A percentile compares a stretch with the other conserved stretches of the same genome.
phyloP scores from a whole-genome alignment of 1,140 invertebrate species.

The Drosophila takahashii region DNA sequence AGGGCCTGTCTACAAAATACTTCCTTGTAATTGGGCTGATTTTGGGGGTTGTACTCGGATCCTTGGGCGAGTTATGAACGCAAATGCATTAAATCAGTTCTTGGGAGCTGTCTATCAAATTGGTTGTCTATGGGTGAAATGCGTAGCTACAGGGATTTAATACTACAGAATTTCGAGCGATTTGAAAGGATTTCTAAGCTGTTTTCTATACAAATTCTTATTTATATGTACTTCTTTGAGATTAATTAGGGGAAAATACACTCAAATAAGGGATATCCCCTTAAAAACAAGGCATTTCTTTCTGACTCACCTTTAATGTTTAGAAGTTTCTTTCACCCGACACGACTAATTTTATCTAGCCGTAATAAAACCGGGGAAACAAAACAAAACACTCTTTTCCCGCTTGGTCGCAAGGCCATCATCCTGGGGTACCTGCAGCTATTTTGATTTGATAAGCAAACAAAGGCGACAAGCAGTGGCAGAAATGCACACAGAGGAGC shows the following conservation, averaged over 20 bases:
- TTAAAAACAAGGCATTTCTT: background rate
- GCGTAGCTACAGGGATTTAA: background rate
- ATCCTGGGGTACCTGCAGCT: conserved; percentile 44
- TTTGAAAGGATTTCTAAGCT: background rate
- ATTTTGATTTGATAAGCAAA: conserved; percentile 59
- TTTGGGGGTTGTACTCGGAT: background rate
- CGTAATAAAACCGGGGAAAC: conserved; percentile 7
- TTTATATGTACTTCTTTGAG: background rate
- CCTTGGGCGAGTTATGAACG: conserved; percentile 45
- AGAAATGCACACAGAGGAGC: conserved; percentile 18
- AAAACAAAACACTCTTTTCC: background rate
- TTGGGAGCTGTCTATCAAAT: background rate
- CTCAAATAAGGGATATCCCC: background rate
- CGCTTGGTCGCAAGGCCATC: conserved; percentile 17
- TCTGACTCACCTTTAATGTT: background rate
- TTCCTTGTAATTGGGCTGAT: conserved; percentile 65
- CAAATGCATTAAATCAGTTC: conserved; percentile 36
- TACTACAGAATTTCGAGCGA: background rate
- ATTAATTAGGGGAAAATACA: background rate
- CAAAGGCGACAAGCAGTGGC: conserved; percentile 29
- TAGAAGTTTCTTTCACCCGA: background rate
- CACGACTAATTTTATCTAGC: background rate
- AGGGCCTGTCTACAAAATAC: conserved; percentile 53
- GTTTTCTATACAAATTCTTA: background rate
- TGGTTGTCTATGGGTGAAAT: background rate